Evolutionary conservation across 1,140 invertebrate species (phyloP).

Genomic region (Penaeus chinensis): DNA sequence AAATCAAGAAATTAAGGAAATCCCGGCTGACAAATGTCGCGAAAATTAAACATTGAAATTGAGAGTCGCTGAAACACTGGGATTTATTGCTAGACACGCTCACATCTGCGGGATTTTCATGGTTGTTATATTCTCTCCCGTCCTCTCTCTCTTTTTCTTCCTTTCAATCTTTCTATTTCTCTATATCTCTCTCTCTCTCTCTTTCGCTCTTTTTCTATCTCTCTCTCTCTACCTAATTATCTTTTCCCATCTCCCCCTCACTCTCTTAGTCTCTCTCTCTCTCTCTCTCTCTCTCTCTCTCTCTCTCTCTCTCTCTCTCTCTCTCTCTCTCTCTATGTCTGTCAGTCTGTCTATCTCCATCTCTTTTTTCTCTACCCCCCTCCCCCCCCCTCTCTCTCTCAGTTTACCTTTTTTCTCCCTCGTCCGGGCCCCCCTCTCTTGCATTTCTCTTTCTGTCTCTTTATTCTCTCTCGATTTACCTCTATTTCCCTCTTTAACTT

Average conservation of each 20-base stretch:
- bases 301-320: background rate
- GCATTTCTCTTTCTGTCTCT: no score
- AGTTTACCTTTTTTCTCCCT: background rate
- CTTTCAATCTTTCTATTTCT: background rate
- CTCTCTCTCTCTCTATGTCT: conserved; percentile 9
- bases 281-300: background rate
- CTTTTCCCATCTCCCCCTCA: conserved; percentile 6
- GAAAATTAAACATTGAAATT: no score
- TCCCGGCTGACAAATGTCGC: no score
- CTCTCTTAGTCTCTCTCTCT: background rate
- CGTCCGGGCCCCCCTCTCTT: no score
- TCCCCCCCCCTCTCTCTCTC: no score
- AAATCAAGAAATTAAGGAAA: no score
- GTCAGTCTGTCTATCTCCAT: background rate
- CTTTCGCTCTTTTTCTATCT: background rate
- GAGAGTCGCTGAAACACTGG: no score
- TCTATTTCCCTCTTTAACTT: background rate
- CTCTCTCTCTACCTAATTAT: background rate
- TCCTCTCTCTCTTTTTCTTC: no score
- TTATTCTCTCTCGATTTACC: background rate
- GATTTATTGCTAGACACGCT: no score
- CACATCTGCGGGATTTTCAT: no score
- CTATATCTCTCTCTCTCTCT: conserved; percentile 1
- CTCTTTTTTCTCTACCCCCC: background rate
- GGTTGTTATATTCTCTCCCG: background rate